Conservation (phyloP, 2,113 vertebrate species). For the Sturnira hondurensis region DNA sequence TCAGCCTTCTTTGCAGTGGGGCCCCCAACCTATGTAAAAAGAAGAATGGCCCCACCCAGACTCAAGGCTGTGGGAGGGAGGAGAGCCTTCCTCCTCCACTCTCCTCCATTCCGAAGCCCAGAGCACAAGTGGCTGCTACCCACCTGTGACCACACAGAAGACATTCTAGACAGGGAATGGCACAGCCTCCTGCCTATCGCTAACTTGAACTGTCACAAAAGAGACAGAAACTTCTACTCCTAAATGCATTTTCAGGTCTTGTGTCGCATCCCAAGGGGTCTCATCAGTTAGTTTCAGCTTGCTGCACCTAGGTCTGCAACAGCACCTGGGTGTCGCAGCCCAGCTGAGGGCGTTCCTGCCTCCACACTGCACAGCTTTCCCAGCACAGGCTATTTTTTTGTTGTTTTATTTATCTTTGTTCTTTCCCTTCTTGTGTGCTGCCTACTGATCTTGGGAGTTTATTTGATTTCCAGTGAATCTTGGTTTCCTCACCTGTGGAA, state of each 20-base stretch:
- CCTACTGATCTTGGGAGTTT: neutral
- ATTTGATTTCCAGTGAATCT: neutral
- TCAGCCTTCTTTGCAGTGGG: neutral
- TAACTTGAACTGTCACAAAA: neutral
- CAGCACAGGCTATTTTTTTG: neutral
- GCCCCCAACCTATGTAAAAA: neutral
- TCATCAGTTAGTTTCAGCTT: neutral
- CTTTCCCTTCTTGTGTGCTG: neutral
- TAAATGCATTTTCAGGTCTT: neutral
- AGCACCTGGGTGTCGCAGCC: accelerated
- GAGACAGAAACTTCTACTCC: neutral
- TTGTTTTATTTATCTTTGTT: neutral
- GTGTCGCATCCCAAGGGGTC: accelerated
- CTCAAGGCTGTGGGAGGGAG: neutral
- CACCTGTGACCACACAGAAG: neutral
- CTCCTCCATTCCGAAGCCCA: neutral
- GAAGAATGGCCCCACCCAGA: neutral
- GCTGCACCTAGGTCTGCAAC: neutral
- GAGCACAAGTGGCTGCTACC: neutral
- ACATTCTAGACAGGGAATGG: neutral
- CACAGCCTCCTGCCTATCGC: neutral
- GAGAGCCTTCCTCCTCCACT: neutral
- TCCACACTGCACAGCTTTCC: neutral
- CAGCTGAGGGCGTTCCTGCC: too few relatives aligned
- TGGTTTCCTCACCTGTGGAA: neutral